phyloP scores from a whole-genome alignment of 2,888 invertebrate species.

The Amphipyra berbera region DNA sequence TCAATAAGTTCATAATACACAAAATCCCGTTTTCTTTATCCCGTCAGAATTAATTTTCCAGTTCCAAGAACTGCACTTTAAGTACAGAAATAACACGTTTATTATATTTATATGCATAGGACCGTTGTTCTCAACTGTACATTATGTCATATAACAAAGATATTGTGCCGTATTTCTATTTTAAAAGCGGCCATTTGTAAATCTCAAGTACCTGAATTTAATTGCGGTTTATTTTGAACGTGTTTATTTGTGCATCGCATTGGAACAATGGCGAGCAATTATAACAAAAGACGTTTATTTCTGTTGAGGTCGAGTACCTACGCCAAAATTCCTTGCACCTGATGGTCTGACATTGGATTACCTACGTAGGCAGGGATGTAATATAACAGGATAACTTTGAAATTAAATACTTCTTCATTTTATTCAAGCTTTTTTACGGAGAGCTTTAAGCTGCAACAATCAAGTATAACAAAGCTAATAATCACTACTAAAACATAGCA shows the following conservation, averaged over 20 bases:
- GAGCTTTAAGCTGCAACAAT: no score
- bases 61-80: slow-evolving; percentile 15
- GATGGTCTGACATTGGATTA: slow-evolving; percentile 57
- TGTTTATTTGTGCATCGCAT: slow-evolving; percentile 69
- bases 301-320: slow-evolving; percentile 77
- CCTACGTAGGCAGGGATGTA: slow-evolving; percentile 28
- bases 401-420: neutral
- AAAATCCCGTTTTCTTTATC: slow-evolving; percentile 9
- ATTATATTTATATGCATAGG: slow-evolving; percentile 22
- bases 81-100: slow-evolving; percentile 23
- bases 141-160: slow-evolving; percentile 41
- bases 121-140: slow-evolving; percentile 19
- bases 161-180: slow-evolving; percentile 42
- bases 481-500: no score
- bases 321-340: slow-evolving; percentile 73
- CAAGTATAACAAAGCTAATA: no score
- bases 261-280: slow-evolving; percentile 73
- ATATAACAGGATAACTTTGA: neutral
- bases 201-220: slow-evolving; percentile 46
- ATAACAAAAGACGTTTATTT: slow-evolving; percentile 77
- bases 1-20: slow-evolving; percentile 23
- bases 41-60: slow-evolving; percentile 15
- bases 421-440: no score
- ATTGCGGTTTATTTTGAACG: slow-evolving; percentile 65
- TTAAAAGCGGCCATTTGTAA: slow-evolving; percentile 49